phyloP scores from a whole-genome alignment of 2,888 invertebrate species.

The Eurytoma californica region DNA sequence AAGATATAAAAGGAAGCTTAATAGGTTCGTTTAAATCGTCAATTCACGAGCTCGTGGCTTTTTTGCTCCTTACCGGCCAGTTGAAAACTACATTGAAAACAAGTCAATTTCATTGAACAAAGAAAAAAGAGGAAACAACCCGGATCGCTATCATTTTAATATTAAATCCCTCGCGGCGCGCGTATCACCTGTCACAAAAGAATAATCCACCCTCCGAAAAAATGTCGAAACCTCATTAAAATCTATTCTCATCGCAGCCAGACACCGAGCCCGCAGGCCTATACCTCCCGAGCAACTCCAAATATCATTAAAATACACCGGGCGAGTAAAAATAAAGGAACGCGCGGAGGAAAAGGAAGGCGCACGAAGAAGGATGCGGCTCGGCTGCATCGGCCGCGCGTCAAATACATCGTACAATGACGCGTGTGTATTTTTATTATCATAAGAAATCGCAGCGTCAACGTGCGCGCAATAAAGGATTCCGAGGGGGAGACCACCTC shows the following conservation, averaged over 20 bases:
- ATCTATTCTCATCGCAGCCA: neutral
- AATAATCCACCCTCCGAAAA: no score
- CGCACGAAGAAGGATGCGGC: neutral
- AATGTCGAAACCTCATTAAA: neutral
- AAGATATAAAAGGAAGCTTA: no score
- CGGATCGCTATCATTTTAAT: no score
- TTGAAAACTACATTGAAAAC: no score
- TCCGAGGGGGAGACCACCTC: neutral
- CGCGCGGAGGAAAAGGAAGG: neutral
- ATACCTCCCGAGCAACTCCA: neutral
- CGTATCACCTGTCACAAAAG: no score
- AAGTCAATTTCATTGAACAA: no score
- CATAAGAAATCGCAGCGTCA: slow-evolving; percentile 46
- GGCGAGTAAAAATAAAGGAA: neutral
- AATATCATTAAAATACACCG: neutral
- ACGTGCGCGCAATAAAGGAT: slow-evolving; percentile 38
- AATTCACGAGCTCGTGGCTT: no score
- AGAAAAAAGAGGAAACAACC: no score
- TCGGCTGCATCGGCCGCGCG: slow-evolving; percentile 21
- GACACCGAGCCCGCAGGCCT: neutral
- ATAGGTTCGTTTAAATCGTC: no score
- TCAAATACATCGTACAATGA: slow-evolving; percentile 7
- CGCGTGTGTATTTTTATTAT: slow-evolving; percentile 25
- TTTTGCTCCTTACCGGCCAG: no score
- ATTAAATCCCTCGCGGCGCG: no score